Base-by-base conservation (phyloP, 1,140 invertebrate genomes). In the Zaprionus capensis region DNA sequence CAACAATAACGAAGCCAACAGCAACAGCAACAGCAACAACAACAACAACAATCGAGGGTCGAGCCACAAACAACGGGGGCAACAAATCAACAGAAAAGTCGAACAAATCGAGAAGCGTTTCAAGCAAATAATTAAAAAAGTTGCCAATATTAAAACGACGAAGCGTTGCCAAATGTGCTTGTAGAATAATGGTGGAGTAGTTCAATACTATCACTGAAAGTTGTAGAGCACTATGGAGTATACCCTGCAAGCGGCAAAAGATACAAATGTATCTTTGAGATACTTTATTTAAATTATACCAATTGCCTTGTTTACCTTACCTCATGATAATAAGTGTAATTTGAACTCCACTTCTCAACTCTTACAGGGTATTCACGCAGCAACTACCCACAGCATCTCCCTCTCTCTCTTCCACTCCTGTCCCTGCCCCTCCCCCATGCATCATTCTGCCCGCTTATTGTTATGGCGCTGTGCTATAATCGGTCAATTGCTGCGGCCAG, bases 81-180 rank as follows among this genome's bases (percentile, higher is more conserved):
- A 65, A 81, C 80, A 91, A 86, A 87, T 87, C 82, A 87, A 91
- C 71, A 53, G 57, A 76, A 82, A 59, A 74, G 64, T 56, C 66
- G 69, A 79, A 88, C 81, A 88, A 88, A 88, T 88, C 81, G 78
- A 79, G 85, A 78, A 90, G 56, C 81, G 71, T 79, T 90, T 73
- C 75, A 71, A 91, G 87, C 80, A 91, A 91, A 91, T 91, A 91
- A 91, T 91, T 91, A 91, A 91, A 91, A 91, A 91, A 91, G 87
- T 91, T 91, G 72, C 73, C 84, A 91, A 87, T 91, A 91, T 83
- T 87, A 91, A 91, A 91, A 91, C 22, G 70, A 70, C 5, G 57
- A 51, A 61, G 57, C 62, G 73, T 56, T 68, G 72, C 77, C 65
- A 66, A 71, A 71, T 71, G 51, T 24, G 9, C 22, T 1, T 5